A percentile compares a stretch with the other conserved stretches of the same genome.
These are phyloP conservation scores for Sphenodon punctatus DNA, from an alignment of 2,797 vertebrate genomes.

Conservation along the genomic window DNA sequence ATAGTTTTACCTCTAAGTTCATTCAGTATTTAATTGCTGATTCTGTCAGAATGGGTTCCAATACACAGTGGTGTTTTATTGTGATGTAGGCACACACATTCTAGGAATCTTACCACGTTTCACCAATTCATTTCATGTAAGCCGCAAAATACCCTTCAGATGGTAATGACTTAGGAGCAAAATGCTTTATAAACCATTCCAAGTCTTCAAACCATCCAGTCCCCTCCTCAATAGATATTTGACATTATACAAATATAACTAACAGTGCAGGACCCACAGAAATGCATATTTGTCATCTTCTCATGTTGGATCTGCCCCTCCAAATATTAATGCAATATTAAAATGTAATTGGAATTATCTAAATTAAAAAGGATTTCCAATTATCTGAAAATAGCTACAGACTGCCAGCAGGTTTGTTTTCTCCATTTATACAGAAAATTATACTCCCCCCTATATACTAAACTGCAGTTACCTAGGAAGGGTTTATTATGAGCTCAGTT, in stretches of 20 bases:
- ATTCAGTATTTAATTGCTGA: neutral
- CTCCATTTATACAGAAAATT: neutral
- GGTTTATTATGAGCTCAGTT: neutral
- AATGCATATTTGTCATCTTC: neutral
- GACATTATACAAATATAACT: neutral
- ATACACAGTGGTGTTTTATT: neutral
- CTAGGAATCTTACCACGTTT: neutral
- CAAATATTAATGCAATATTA: conserved; percentile 14
- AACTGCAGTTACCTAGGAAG: neutral
- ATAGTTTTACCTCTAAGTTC: neutral
- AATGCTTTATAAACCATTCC: neutral
- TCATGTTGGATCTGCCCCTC: neutral
- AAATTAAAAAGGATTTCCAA: neutral
- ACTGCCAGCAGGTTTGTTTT: neutral
- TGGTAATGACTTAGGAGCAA: neutral
- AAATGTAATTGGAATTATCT: conserved; percentile 10
- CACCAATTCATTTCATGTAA: accelerated
- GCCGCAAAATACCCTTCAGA: neutral
- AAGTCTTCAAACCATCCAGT: neutral
- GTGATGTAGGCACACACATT: neutral
- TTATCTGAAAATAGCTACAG: neutral
- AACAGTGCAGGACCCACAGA: neutral
- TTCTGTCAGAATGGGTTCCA: neutral
- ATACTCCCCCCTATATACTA: neutral
- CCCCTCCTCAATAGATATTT: neutral